phyloP scores from a whole-genome alignment of 2,113 vertebrate species.

The Globicephala melas region DNA sequence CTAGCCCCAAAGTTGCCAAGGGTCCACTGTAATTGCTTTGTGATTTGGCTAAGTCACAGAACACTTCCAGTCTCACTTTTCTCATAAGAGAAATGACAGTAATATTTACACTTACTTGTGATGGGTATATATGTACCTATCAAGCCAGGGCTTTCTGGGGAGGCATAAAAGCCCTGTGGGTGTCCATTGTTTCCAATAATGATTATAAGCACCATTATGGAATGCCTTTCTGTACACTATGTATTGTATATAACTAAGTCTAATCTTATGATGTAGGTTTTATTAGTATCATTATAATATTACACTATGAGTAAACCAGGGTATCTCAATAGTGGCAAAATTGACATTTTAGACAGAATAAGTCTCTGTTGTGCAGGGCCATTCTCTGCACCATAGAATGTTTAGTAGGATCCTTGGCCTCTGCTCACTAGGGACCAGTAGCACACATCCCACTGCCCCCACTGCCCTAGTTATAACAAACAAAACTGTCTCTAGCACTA shows the following conservation, averaged over 20 bases:
- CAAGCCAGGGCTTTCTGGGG: accelerated
- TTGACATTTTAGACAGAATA: neutral
- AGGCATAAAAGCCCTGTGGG: neutral
- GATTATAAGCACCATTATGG: neutral
- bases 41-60: neutral
- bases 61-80: neutral
- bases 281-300: neutral
- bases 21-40: neutral
- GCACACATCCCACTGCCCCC: accelerated
- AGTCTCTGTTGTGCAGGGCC: neutral
- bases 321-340: neutral
- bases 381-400: neutral
- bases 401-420: neutral
- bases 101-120: neutral
- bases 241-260: neutral
- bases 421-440: neutral
- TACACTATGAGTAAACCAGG: neutral
- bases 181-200: neutral
- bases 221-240: neutral
- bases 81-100: neutral
- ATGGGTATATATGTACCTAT: neutral
- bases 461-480: neutral
- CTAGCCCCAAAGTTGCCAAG: neutral
- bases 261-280: neutral
- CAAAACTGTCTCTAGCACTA: neutral